Evolutionary conservation across 1,140 invertebrate species (phyloP).

Genomic region (Drosophila burlai): DNA sequence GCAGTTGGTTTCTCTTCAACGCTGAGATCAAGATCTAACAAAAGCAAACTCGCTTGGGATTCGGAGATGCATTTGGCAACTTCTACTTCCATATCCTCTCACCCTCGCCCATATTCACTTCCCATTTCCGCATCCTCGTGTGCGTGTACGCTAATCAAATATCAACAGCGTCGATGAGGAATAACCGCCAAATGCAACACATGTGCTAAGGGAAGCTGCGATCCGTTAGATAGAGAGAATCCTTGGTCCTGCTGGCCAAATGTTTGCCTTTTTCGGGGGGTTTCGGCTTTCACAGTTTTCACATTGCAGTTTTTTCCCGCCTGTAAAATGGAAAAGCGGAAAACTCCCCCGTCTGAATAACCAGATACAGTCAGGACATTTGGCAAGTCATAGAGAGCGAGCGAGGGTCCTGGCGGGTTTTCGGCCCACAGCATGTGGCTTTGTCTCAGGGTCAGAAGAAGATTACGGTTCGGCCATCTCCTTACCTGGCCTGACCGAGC

Average conservation of each 20-base stretch:
- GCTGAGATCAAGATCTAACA: conserved; percentile 68
- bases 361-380: conserved; percentile 52
- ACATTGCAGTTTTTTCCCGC: conserved; percentile 57
- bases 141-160: conserved; percentile 69
- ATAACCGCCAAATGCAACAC: conserved; percentile 77
- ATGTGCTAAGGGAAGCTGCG: conserved; percentile 54
- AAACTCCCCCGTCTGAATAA: conserved; percentile 31
- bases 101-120: conserved; percentile 28
- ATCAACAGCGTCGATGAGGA: conserved; percentile 48
- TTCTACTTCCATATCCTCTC: conserved; percentile 42
- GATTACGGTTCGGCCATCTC: conserved; percentile 12
- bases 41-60: conserved; percentile 33
- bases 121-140: conserved; percentile 40
- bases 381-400: conserved; percentile 59
- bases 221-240: conserved; percentile 60
- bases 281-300: conserved; percentile 51
- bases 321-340: conserved; percentile 58
- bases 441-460: conserved; percentile 59
- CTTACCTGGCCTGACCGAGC: conserved; percentile 51
- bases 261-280: conserved; percentile 46
- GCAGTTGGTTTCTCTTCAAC: conserved; percentile 42
- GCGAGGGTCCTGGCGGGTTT: conserved; percentile 29
- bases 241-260: conserved; percentile 31
- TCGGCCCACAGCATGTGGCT: conserved; percentile 44
- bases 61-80: conserved; percentile 47